Conservation (phyloP, 2,888 invertebrate species). For the Lampropteryx suffumata region DNA sequence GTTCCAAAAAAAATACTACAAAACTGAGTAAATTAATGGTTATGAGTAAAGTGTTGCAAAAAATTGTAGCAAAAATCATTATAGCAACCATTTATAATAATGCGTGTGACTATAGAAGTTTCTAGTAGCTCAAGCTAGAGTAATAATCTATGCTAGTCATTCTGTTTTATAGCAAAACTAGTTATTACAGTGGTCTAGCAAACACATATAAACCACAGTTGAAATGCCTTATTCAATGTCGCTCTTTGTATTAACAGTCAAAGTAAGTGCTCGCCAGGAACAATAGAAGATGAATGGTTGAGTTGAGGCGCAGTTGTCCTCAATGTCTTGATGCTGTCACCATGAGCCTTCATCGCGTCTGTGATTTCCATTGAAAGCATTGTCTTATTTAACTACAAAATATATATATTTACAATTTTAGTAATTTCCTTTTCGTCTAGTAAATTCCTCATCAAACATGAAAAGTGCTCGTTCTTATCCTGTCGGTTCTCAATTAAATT, state of each 20-base stretch:
- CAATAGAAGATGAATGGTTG: conserved; percentile 33
- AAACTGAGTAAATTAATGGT: too few species aligned
- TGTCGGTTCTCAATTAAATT: background rate
- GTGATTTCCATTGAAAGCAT: conserved; percentile 36
- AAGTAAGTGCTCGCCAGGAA: conserved; percentile 23
- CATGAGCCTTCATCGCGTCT: conserved; percentile 21
- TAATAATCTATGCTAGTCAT: too few species aligned
- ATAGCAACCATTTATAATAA: too few species aligned
- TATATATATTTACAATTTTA: background rate
- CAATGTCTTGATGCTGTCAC: conserved; percentile 23
- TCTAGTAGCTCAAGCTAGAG: too few species aligned
- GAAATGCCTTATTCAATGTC: conserved; percentile 20
- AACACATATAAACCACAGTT: background rate
- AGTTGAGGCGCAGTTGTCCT: conserved; percentile 22
- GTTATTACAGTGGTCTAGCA: too few species aligned
- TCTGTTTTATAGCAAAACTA: too few species aligned
- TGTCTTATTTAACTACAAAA: background rate
- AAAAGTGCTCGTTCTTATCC: background rate
- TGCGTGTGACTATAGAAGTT: too few species aligned
- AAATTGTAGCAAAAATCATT: too few species aligned
- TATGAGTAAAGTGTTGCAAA: too few species aligned
- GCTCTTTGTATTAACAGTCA: conserved; percentile 22
- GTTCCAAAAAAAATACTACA: too few species aligned
- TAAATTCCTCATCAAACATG: too few species aligned
- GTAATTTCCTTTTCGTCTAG: too few species aligned